Conservation (phyloP, 2,888 invertebrate genomes). For the Endotricha flammealis region DNA sequence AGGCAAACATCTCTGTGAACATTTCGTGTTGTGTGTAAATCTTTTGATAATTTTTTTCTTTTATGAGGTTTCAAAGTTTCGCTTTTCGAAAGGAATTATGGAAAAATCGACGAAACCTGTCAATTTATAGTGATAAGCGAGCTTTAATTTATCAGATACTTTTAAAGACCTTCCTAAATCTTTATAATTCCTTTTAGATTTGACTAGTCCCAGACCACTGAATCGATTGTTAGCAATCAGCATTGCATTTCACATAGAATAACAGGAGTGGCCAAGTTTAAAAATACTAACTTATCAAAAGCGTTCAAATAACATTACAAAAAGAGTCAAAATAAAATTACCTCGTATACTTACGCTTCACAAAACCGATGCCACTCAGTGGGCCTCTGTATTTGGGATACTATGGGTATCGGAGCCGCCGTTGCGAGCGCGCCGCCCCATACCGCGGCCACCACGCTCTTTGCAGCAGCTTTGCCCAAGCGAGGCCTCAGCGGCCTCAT, state of each 20-base stretch:
- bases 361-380: slow-evolving; percentile 80
- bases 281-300: neutral
- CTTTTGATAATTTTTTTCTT: neutral
- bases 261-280: neutral
- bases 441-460: slow-evolving; percentile 82
- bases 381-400: slow-evolving; percentile 83
- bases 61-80: neutral
- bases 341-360: slow-evolving; percentile 75
- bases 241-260: too few relatives aligned
- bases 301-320: neutral
- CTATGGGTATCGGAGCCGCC: slow-evolving; percentile 88
- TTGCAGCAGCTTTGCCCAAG: slow-evolving; percentile 84
- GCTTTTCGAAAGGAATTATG: neutral
- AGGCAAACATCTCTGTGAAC: slow-evolving; percentile 82
- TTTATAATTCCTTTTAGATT: too few relatives aligned
- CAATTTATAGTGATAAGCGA: too few relatives aligned
- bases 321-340: too few relatives aligned
- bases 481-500: slow-evolving; percentile 91
- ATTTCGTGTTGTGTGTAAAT: slow-evolving; percentile 14
- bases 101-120: too few relatives aligned
- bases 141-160: too few relatives aligned
- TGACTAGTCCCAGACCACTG: too few relatives aligned
- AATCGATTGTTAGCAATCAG: too few relatives aligned
- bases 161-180: too few relatives aligned
- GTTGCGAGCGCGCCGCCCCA: slow-evolving; percentile 88